Base-by-base conservation (phyloP, 23 tunicate genomes). In the Trididemnum nubilum region DNA sequence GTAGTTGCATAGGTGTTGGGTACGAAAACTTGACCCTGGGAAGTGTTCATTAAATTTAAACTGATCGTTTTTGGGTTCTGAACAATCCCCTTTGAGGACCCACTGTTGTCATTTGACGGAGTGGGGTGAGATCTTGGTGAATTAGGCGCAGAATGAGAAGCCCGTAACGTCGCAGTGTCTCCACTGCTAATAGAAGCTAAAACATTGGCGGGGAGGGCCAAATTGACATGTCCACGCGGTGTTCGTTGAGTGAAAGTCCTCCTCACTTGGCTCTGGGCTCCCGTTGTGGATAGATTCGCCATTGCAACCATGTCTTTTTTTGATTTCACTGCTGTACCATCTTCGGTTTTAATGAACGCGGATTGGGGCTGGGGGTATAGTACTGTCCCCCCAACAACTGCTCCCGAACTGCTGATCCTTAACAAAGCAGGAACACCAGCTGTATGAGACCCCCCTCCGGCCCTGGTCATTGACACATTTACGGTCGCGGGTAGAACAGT, bases 41-140 rank as follows among this genome's bases (percentile, higher is more conserved):
- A 74, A 60, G 82, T 71, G 31, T 65, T 50, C 34, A 81, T 36
- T 57, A 89, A 49, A 63, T 89, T 89, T 15, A 91, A 81, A 67
- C 90, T 85, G 65, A 91, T 83, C 26, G 97, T 91, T 40, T 85
- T 91, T n/a, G 90, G 40, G 23, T 82, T 78, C 5, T 39, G 49
- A 9, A 51, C 78, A 31, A 5, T 49, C 12, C 29, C 58, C n/a
- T 61, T 61, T 25, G 25, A 4, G n/a, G 50, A 30, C 69, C 60
- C 71, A 29, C 71, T 75, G 5, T 32, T 25, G 21, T 57, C 71
- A 4, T 25, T 28, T 18, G 67, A 25, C 28, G 70, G 78, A 36
- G 22, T 34, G 0, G 25, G 71, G 18, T 57, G 31, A 27, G 84
- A 69, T 1, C 77, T 34, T 1, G 90, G 90, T 1, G 90, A 85